phyloP scores from a whole-genome alignment of 2,797 vertebrate genomes.

The Triplophysa yarkandensis region DNA sequence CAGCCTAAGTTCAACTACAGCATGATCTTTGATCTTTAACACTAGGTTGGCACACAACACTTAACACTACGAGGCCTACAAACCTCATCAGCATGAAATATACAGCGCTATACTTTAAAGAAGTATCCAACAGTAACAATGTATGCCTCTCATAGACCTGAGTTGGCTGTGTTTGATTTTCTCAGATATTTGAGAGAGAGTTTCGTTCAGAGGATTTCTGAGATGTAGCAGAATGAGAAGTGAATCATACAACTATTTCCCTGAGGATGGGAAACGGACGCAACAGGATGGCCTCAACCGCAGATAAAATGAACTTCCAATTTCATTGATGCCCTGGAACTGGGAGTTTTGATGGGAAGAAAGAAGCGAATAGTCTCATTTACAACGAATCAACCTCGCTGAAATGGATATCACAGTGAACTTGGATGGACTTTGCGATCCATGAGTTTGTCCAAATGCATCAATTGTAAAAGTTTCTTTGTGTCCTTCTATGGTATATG shows the following conservation, averaged over 20 bases:
- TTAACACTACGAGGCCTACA: neutral
- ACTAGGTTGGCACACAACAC: neutral
- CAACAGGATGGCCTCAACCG: constrained; percentile 9
- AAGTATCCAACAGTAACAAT: neutral
- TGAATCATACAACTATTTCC: constrained; percentile 45
- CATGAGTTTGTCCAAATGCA: neutral
- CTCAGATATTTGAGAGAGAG: constrained; percentile 7
- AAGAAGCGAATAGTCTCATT: constrained; percentile 1
- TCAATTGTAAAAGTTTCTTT: neutral
- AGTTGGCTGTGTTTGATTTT: neutral
- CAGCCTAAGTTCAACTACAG: neutral
- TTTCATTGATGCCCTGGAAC: constrained; percentile 12
- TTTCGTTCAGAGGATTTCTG: constrained; percentile 2
- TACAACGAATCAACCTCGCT: constrained; percentile 12
- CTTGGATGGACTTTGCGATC: neutral
- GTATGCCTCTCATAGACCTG: neutral
- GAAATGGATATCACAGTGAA: neutral
- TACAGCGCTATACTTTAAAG: neutral
- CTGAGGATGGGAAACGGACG: constrained; percentile 41
- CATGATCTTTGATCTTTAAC: neutral
- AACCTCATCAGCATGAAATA: neutral
- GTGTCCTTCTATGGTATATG: too few species aligned
- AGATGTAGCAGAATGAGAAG: constrained; percentile 22
- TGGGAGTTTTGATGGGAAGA: constrained; percentile 1
- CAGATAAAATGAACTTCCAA: constrained; percentile 30